Evolutionary conservation across 2,888 invertebrate species (phyloP).

Genomic region (Eupeodes latifasciatus): DNA sequence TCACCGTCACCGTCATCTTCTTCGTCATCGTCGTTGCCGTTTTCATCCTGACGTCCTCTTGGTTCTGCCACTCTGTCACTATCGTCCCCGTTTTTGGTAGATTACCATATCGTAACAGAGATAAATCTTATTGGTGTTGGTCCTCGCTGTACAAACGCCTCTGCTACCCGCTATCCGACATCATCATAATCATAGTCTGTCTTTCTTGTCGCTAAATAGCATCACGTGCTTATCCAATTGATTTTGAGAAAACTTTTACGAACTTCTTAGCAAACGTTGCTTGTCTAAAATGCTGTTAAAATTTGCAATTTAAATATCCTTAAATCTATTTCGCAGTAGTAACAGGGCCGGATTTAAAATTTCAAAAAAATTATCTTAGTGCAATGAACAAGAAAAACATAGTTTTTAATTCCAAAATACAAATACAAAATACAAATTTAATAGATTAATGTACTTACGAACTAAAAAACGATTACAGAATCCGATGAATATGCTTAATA

Average conservation of each 20-base stretch:
- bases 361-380: too few relatives aligned
- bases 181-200: background rate
- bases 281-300: constrained; percentile 47
- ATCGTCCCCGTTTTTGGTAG: constrained; percentile 8
- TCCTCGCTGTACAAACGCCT: background rate
- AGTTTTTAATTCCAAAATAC: too few relatives aligned
- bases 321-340: background rate
- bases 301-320: constrained; percentile 72
- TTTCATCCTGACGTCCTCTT: constrained; percentile 5
- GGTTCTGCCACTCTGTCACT: background rate
- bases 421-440: too few relatives aligned
- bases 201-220: constrained; percentile 52
- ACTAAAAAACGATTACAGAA: too few relatives aligned
- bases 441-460: too few relatives aligned
- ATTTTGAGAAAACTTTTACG: constrained; percentile 63
- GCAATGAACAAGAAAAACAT: too few relatives aligned
- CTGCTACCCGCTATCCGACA: too few relatives aligned
- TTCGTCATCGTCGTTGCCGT: too few relatives aligned
- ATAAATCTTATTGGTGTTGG: background rate
- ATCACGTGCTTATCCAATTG: constrained; percentile 69
- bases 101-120: constrained; percentile 47
- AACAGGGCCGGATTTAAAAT: background rate
- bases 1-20: background rate
- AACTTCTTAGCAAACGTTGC: constrained; percentile 10
- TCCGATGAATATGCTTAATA: too few relatives aligned